A percentile compares a stretch with the other conserved stretches of the same genome.
phyloP scores from a whole-genome alignment of 2,113 vertebrate genomes.

The Shinisaurus crocodilurus region DNA sequence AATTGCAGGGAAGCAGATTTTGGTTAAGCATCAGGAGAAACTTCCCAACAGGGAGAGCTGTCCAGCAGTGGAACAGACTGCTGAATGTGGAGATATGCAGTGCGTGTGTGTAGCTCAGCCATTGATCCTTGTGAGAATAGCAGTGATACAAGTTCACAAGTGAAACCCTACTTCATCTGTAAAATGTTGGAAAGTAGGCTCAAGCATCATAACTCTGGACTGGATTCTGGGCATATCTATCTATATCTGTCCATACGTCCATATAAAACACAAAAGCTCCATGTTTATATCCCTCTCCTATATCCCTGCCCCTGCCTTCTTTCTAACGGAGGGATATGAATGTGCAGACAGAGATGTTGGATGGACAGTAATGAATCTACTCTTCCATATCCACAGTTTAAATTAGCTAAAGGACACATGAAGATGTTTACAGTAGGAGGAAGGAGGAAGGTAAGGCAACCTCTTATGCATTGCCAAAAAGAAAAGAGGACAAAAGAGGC shows the following conservation, averaged over 20 bases:
- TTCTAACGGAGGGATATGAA: neutral
- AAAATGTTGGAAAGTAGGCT: neutral
- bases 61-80: neutral
- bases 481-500: too few relatives aligned
- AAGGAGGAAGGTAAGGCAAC: neutral
- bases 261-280: neutral
- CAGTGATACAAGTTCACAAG: neutral
- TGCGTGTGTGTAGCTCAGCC: neutral
- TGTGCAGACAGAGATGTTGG: neutral
- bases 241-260: too few relatives aligned
- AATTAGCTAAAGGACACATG: neutral
- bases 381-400: neutral
- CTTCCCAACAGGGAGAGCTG: too few relatives aligned
- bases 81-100: too few relatives aligned
- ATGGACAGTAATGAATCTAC: too few relatives aligned
- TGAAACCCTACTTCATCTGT: neutral
- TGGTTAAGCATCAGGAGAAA: too few relatives aligned
- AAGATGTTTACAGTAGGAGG: constrained; percentile 16
- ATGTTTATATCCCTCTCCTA: neutral
- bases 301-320: too few relatives aligned
- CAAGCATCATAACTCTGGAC: neutral
- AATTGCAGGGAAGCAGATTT: too few relatives aligned
- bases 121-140: neutral
- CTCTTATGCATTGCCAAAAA: too few relatives aligned
- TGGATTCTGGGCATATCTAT: neutral